Base-by-base conservation (phyloP, 1,140 invertebrate species). In the Achroia grisella region DNA sequence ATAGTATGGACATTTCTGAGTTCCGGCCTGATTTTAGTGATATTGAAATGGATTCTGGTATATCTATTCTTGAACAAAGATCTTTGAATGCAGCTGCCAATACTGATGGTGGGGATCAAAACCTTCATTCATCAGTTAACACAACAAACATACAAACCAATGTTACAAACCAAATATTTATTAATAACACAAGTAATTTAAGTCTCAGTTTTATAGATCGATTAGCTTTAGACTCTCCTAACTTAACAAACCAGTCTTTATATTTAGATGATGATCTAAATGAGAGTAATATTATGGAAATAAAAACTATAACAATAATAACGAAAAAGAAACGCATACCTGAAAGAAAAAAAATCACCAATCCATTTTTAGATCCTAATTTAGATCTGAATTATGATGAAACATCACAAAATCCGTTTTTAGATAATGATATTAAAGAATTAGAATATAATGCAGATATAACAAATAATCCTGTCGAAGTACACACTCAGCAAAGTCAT, bases 211-310 rank as follows among this genome's bases (percentile, higher is more conserved):
- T 87, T 28, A 86, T 87, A 17, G 86, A 87, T 40, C 71, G 75
- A 44, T 60, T 87, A 6, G 78, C 71, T 3, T 53, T 87, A 17
- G 80, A 86, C 39, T 80, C 79, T 8, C 78, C 81, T 1, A 62
- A 55, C 34, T 40, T 54, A 4, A 71, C 72, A 8, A 83, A 79
- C 35, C 72, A 83, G 49, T 83, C 78, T 1, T 51, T 86, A 10
- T 86, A 79, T 48, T 64, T 86, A 4, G 86, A 87, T 46, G 86
- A 87, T 52, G 86, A 87, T 62, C 61, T 87, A 36, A 87, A 87
- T 52, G 86, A 87, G 66, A 87, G 86, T 33, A 86, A 87, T 41
- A 87, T 86, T 12, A 87, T 87, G 84, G 86, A 87, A 62, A 86
- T 87, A 1, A 87, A 87, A 74, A 85, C 82, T 0, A 86, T 87